These are phyloP conservation scores for Palythoa caribaeorum DNA, from an alignment of 92 coral and sea anemone species.

Conservation along the genomic window DNA sequence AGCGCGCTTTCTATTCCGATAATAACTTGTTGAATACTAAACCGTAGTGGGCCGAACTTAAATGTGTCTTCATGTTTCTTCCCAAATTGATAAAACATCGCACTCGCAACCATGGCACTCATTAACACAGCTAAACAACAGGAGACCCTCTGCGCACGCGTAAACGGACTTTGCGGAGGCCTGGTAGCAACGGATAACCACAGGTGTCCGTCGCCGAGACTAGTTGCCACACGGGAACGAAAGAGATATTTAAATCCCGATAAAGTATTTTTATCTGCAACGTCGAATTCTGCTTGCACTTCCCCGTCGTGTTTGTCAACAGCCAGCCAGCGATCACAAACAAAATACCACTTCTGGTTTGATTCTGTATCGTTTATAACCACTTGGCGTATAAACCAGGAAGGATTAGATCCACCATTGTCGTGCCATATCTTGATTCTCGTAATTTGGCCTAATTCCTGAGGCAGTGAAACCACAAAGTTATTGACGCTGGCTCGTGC, in stretches of 20 bases:
- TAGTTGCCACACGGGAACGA: conserved; percentile 76
- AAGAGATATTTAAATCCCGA: conserved; percentile 85
- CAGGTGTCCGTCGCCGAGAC: conserved; percentile 88
- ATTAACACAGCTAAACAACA: conserved; percentile 87
- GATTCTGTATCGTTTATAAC: conserved; percentile 69
- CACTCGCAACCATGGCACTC: conserved; percentile 94
- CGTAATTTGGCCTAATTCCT: conserved; percentile 69
- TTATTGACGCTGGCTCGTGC: conserved; percentile 85
- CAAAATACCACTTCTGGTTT: conserved; percentile 76
- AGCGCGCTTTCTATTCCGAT: conserved; percentile 90
- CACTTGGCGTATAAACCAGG: conserved; percentile 84
- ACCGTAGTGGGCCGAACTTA: conserved; percentile 84
- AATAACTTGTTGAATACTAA: conserved; percentile 80
- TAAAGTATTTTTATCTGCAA: conserved; percentile 78
- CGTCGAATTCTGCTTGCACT: conserved; percentile 71
- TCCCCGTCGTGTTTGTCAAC: conserved; percentile 91
- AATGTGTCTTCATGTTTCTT: conserved; percentile 69
- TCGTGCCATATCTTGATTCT: conserved; percentile 90
- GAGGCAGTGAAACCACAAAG: conserved; percentile 78
- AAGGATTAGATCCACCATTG: conserved; percentile 81
- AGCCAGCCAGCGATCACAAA: conserved; percentile 93
- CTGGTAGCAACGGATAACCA: conserved; percentile 95
- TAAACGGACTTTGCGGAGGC: conserved; percentile 94
- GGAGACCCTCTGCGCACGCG: conserved; percentile 91
- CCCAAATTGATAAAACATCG: conserved; percentile 96